phyloP scores from a whole-genome alignment of 1,140 invertebrate species.

The Nylanderia fulva region DNA sequence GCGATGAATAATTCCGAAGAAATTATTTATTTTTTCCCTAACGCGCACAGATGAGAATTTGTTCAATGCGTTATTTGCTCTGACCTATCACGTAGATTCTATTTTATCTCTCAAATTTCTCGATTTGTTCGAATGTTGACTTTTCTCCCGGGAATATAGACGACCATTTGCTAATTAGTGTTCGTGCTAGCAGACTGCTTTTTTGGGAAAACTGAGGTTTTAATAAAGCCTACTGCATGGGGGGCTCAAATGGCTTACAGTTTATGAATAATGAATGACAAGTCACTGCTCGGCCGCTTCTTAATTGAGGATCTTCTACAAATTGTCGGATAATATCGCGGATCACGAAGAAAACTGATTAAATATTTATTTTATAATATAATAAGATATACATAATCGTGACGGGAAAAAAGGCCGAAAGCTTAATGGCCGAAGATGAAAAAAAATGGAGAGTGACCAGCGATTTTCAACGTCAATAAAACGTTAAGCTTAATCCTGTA shows the following conservation, averaged over 20 bases:
- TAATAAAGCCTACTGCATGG: conserved; percentile 24
- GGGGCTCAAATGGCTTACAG: not conserved
- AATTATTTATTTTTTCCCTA: conserved; percentile 14
- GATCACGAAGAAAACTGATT: not conserved
- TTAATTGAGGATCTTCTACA: conserved; percentile 34
- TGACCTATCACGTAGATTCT: not conserved
- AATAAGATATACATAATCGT: not conserved
- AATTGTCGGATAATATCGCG: conserved; percentile 7
- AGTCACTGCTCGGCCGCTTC: not conserved
- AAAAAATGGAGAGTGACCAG: not conserved
- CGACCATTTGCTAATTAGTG: conserved; percentile 12
- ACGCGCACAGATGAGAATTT: not conserved
- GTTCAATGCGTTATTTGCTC: not conserved
- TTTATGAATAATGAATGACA: conserved; percentile 52
- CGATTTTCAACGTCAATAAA: conserved; percentile 16
- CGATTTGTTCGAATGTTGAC: not conserved
- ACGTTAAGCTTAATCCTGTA: conserved; percentile 68
- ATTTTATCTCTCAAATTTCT: not conserved
- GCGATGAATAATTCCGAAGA: not conserved
- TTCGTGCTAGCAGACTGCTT: conserved; percentile 1
- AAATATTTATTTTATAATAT: not conserved
- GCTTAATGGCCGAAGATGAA: not conserved
- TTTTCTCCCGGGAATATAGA: not conserved
- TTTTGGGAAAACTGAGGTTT: conserved; percentile 1
- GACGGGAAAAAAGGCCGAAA: too few species aligned